Conservation (phyloP, 2,113 vertebrate genomes). For the Casuarius casuarius region DNA sequence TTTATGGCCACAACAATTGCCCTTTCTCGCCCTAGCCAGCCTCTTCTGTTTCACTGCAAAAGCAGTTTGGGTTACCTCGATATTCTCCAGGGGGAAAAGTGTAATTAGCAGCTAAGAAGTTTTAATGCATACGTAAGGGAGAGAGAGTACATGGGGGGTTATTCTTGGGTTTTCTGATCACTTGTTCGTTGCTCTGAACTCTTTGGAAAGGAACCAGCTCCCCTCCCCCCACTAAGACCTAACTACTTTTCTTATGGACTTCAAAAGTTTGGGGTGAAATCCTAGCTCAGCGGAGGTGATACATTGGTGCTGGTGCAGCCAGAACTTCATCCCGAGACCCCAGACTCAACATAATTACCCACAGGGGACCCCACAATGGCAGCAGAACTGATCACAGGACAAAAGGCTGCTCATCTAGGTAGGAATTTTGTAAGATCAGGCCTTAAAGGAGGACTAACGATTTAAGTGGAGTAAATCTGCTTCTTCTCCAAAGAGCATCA, state of each 20-base stretch:
- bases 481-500: background rate
- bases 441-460: background rate
- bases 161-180: slow-evolving; percentile 58
- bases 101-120: slow-evolving; percentile 53
- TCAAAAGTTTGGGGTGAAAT: slow-evolving; percentile 47
- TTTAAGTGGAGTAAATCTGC: background rate
- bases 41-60: background rate
- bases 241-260: slow-evolving; percentile 15
- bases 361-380: background rate
- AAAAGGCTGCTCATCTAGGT: background rate
- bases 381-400: background rate
- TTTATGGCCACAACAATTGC: slow-evolving; percentile 37
- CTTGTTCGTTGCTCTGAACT: slow-evolving; percentile 40
- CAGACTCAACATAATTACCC: accelerated
- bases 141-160: background rate
- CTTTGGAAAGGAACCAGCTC: slow-evolving; percentile 35
- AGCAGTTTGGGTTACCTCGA: slow-evolving; percentile 29
- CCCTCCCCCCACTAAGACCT: slow-evolving; percentile 3
- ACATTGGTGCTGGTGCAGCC: background rate
- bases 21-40: slow-evolving; percentile 14
- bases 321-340: background rate
- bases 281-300: background rate
- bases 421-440: background rate
- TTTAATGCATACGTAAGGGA: background rate
- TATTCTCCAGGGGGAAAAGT: background rate